A percentile compares a stretch with the other conserved stretches of the same genome.
These are phyloP conservation scores for Pseudanteris insignis DNA, from an alignment of 2,888 invertebrate genomes.

Conservation along the genomic window DNA sequence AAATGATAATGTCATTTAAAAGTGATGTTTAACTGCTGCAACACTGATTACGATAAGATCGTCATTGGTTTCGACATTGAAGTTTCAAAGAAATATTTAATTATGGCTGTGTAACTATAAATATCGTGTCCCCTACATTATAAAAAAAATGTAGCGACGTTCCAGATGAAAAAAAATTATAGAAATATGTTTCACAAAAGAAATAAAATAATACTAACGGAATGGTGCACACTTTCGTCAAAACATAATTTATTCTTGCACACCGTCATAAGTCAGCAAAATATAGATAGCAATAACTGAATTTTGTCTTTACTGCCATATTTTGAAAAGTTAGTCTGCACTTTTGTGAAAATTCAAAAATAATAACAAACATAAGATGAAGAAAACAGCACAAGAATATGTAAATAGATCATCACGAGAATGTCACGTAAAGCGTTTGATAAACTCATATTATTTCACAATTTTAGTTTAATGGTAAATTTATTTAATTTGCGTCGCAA, in stretches of 20 bases:
- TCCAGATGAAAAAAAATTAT: slow-evolving; percentile 1
- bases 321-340: slow-evolving; percentile 33
- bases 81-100: slow-evolving; percentile 27
- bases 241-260: slow-evolving; percentile 36
- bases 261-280: slow-evolving; percentile 31
- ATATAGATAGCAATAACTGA: slow-evolving; percentile 25
- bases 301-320: slow-evolving; percentile 40
- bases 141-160: too few species aligned
- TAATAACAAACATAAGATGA: neutral
- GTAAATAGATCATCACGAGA: slow-evolving; percentile 24
- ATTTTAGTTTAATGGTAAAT: too few species aligned
- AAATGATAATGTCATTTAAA: too few species aligned
- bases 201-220: slow-evolving; percentile 2
- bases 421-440: slow-evolving; percentile 7
- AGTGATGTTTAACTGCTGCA: too few species aligned
- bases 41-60: too few species aligned
- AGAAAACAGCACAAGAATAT: slow-evolving; percentile 6
- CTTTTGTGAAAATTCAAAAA: slow-evolving; percentile 26
- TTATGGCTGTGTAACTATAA: slow-evolving; percentile 31
- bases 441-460: neutral
- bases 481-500: too few species aligned
- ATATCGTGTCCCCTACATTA: slow-evolving; percentile 23
- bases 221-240: slow-evolving; percentile 13
- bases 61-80: too few species aligned
- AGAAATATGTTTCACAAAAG: neutral